Evolutionary conservation across 2,888 invertebrate species (phyloP).

Genomic region (Parnassius glacialis): DNA sequence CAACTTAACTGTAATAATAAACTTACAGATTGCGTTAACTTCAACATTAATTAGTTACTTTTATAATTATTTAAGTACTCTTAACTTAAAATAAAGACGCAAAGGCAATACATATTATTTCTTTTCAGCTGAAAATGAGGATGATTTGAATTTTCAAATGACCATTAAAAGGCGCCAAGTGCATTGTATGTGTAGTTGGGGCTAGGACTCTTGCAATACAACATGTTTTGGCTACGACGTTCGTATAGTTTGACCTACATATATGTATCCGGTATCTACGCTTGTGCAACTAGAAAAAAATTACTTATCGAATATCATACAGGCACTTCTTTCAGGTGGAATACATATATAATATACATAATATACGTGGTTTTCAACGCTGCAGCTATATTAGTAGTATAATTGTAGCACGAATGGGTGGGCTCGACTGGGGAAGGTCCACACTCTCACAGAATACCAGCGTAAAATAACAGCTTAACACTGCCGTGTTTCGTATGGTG

Average conservation of each 20-base stretch:
- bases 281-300: conserved; percentile 12
- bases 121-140: neutral
- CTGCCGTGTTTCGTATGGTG: no score
- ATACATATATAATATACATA: no score
- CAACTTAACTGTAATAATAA: conserved; percentile 2
- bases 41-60: no score
- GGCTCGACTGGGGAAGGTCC: no score
- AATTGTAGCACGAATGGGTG: no score
- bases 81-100: no score
- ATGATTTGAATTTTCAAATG: neutral
- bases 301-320: neutral
- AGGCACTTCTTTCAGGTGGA: neutral
- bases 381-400: no score
- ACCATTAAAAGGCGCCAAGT: conserved; percentile 18
- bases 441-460: no score
- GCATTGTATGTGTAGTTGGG: conserved; percentile 3
- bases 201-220: conserved; percentile 1
- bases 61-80: no score
- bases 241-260: conserved; percentile 15
- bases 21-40: neutral
- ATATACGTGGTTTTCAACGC: no score
- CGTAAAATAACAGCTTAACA: no score
- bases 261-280: conserved; percentile 5
- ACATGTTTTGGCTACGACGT: neutral
- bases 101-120: neutral